Evolutionary conservation across 2,888 invertebrate genomes (phyloP).

Genomic region (Ditula angustiorana): DNA sequence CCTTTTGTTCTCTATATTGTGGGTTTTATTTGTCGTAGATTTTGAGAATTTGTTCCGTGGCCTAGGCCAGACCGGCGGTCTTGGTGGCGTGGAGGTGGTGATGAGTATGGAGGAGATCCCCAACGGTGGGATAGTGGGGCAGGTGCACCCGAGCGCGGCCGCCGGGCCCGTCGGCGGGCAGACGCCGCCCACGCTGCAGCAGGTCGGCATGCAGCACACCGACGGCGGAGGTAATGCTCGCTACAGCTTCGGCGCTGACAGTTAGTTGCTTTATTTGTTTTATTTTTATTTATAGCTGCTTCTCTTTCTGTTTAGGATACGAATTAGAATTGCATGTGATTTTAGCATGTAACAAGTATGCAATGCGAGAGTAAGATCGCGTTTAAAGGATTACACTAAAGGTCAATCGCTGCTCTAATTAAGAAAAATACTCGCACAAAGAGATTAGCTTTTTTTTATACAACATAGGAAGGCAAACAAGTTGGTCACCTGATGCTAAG

Average conservation of each 20-base stretch:
- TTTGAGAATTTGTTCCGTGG: slow-evolving; percentile 66
- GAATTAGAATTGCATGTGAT: too few species aligned
- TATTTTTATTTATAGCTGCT: too few species aligned
- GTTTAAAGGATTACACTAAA: too few species aligned
- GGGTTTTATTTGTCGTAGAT: slow-evolving; percentile 55
- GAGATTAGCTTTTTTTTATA: too few species aligned
- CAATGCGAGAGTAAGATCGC: too few species aligned
- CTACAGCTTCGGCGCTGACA: slow-evolving; percentile 44
- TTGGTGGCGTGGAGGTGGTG: slow-evolving; percentile 66
- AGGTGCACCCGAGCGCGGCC: slow-evolving; percentile 37
- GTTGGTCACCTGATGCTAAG: too few species aligned
- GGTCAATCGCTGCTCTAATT: too few species aligned
- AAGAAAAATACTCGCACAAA: too few species aligned
- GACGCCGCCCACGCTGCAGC: slow-evolving; percentile 4
- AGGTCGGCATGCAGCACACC: slow-evolving; percentile 9
- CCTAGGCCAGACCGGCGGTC: slow-evolving; percentile 54
- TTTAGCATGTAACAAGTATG: too few species aligned
- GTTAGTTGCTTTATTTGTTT: slow-evolving; percentile 42
- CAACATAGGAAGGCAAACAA: too few species aligned
- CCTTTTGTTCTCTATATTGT: not conserved
- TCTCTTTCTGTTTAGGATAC: too few species aligned
- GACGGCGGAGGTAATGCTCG: slow-evolving; percentile 33
- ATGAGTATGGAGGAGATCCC: slow-evolving; percentile 74
- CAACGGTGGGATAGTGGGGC: slow-evolving; percentile 46
- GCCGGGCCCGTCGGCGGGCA: slow-evolving; percentile 11